phyloP scores from a whole-genome alignment of 1,140 invertebrate genomes.

The Stenopsyche tienmushanensis region DNA sequence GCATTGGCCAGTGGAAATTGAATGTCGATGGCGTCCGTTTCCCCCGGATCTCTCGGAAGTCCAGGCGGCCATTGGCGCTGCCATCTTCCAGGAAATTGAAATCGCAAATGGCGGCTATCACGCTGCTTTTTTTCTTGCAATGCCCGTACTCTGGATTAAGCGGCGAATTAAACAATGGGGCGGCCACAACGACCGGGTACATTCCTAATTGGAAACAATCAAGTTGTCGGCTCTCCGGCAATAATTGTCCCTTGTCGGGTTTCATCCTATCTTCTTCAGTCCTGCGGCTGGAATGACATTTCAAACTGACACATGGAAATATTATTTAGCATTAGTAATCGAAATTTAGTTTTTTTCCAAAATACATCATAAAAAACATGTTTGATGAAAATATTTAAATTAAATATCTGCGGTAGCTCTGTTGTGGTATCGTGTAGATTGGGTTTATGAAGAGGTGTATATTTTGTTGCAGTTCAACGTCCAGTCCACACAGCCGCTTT shows the following conservation, averaged over 20 bases:
- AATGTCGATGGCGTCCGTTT: constrained; percentile 11
- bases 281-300: background rate
- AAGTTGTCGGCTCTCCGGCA: constrained; percentile 23
- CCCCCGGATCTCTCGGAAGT: background rate
- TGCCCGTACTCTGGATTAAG: constrained; percentile 14
- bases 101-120: background rate
- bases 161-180: constrained; percentile 29
- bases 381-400: background rate
- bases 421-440: no score
- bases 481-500: constrained; percentile 46
- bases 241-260: constrained; percentile 14
- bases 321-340: no score
- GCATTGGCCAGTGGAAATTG: no score
- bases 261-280: background rate
- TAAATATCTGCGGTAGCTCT: background rate
- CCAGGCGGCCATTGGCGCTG: background rate
- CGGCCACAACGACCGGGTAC: constrained; percentile 3
- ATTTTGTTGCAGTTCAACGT: constrained; percentile 52
- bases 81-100: constrained; percentile 27
- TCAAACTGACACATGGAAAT: background rate
- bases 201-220: constrained; percentile 30
- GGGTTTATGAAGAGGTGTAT: no score
- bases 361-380: background rate
- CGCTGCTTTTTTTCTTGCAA: background rate
- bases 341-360: background rate